phyloP scores from a whole-genome alignment of 2,113 vertebrate genomes.

The Dinomys branickii region DNA sequence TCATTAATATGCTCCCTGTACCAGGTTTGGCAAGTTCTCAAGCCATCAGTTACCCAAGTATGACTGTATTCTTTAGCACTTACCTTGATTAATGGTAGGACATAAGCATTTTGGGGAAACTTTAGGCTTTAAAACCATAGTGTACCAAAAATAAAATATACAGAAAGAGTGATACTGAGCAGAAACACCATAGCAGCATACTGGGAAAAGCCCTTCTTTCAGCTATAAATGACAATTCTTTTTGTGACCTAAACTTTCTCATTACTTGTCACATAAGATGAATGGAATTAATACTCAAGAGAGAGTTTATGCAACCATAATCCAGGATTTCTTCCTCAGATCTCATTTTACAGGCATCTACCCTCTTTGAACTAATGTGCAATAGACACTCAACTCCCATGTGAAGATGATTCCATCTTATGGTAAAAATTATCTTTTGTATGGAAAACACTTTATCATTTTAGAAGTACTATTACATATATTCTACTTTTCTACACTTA shows the following conservation, averaged over 20 bases:
- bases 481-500: slow-evolving; percentile 59
- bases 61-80: background rate
- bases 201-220: background rate
- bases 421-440: slow-evolving; percentile 54
- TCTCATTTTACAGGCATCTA: slow-evolving; percentile 52
- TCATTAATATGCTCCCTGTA: background rate
- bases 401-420: slow-evolving; percentile 44
- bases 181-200: background rate
- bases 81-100: background rate
- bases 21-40: background rate
- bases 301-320: slow-evolving; percentile 21
- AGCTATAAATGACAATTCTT: background rate
- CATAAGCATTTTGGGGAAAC: background rate
- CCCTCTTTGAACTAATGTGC: slow-evolving; percentile 46
- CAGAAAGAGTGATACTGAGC: background rate
- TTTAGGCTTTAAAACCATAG: background rate
- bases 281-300: slow-evolving; percentile 66
- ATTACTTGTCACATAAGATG: slow-evolving; percentile 62
- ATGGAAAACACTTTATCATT: slow-evolving; percentile 58
- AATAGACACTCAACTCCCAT: slow-evolving; percentile 45
- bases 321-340: slow-evolving; percentile 6
- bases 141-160: background rate
- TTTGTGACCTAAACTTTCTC: slow-evolving; percentile 17
- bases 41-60: background rate
- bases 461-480: slow-evolving; percentile 59